Evolutionary conservation across 2,113 vertebrate species (phyloP), one percentile per base, ranked within the genome.

Genomic region (Oncorhynchus clarkii): DNA sequence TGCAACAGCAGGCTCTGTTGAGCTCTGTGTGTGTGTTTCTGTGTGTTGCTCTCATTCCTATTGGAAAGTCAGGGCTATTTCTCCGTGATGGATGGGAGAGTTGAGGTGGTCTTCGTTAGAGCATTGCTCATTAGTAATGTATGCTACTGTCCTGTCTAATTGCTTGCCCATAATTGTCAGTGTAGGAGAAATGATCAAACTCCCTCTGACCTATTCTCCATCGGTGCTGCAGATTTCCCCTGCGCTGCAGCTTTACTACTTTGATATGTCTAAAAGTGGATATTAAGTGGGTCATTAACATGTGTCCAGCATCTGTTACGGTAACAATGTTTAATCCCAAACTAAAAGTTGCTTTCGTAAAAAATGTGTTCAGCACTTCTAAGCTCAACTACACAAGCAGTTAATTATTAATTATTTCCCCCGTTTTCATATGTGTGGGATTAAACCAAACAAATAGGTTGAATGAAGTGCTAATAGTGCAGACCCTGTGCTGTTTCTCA

Each of bases 41-140:
- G 64, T 18, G 66, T 34, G 72, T 78, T 27, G 24, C 69, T 74
- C 73, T 59, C 66, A 64, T 78, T 45, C 70, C 69, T 70, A 78
- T 75, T 69, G 78, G 74, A 75, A 78, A 88, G 85, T 79, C 70
- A 31, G 49, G 29, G 70, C 78, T 78, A 81, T 78, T 84, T 83
- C 76, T 67, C 65, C 54, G 74, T 90, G 91, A 92, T 89, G 85
- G 83, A 90, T 88, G 85, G 73, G 45, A 78, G 72, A 65, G 75
- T 71, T 80, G 73, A 80, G 70, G 80, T 83, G 80, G 83, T 81
- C 82, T 86, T 80, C 77, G 78, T 87, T 80, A 78, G 82, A 85
- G 74, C 80, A 76, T 83, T 86, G 88, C 86, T 88, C 85, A 87
- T 92, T 85, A 86, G 82, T 85, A 89, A 87, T 82, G 75, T 74